Evolutionary conservation across 2,888 invertebrate species (phyloP), one percentile per base, ranked within the genome.

Genomic region (Sceliomorpha sp.): DNA sequence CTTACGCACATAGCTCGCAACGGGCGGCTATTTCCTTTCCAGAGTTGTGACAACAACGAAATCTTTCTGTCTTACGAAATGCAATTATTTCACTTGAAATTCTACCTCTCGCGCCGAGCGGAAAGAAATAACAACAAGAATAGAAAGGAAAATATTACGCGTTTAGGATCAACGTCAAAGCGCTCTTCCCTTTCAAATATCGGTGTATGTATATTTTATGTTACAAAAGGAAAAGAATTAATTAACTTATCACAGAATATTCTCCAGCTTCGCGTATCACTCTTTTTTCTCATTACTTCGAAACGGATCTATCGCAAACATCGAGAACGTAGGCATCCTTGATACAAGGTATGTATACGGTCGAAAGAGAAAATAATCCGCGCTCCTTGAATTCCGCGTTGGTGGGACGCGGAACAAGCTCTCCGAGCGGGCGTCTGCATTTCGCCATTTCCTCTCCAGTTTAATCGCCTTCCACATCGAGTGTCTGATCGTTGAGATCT

Each of bases 391-490:
- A 32, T 53, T 50, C 36, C 47, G 27, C 37, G 53, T 59, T 59
- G 47, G 51, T 53, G 42, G 42, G 45, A 58, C 59, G 29, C 36
- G 40, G 59, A 67, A 67, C 53, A 59, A 66, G 56, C 58, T 53
- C 53, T 66, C 47, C 45, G 58, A 53, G 58, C 45, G 53, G 44
- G 51, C n/a, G 59, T 47, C 59, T 47, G 59, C 53, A 67, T 59
- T 67, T 59, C 53, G 59, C 62, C 59, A 42, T 59, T 72, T 47
- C 37, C 50, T 62, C 47, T 63, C 10, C 66, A 73, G 72, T 68
- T 77, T 75, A 78, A 79, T 78, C 76, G 72, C 58, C 44, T 71
- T 58, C 50, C 53, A 73, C 59, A 59, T 62, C 68, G 60, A 50
- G 67, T 71, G 60, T 48, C 66, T 67, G 72, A 77, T 74, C 75